Evolutionary conservation across 2,888 invertebrate genomes (phyloP), one percentile per base, ranked within the genome.

Genomic region (Incurvaria masculella): DNA sequence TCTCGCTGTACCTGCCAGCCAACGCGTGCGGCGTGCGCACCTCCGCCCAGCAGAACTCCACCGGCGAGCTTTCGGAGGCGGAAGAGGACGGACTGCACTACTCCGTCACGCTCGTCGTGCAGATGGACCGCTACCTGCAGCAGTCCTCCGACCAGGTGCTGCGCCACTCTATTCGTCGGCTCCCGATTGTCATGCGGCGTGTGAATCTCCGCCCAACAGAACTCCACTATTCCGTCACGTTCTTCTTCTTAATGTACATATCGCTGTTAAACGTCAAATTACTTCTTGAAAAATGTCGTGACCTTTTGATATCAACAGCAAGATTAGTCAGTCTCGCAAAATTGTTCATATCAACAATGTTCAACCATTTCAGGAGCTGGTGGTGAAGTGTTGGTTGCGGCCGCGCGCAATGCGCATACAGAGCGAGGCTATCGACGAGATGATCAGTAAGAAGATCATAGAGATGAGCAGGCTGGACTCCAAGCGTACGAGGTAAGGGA

Each of bases 121-220:
- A 91, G 64, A 89, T 88, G 81, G 90, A 90, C 60, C 78, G 81
- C 50, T 84, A 86, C 59, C 71, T 91, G 44, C 84, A 88, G 55
- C 89, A 89, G 67, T 85, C 85, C 42, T 83, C 84, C 0, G 90
- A 90, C 60, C 85, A 88, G 58, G 84, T 87, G 57, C 71, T n/a
- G n/a, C n/a, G n/a, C n/a, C n/a, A n/a, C n/a, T n/a, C n/a, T 83
- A 46, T 69, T 80, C 14, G 80, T 88, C 6, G n/a, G n/a, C n/a
- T n/a, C n/a, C n/a, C n/a, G n/a, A n/a, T n/a, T n/a, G n/a, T n/a
- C n/a, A n/a, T n/a, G n/a, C n/a, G n/a, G n/a, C n/a, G n/a, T n/a
- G n/a, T n/a, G n/a, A n/a, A n/a, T n/a, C n/a, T n/a, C n/a, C n/a
- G n/a, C n/a, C n/a, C n/a, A n/a, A n/a, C n/a, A n/a, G n/a, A n/a